Evolutionary conservation across 2,797 vertebrate species (phyloP).

Genomic region (Sitta carolinensis): DNA sequence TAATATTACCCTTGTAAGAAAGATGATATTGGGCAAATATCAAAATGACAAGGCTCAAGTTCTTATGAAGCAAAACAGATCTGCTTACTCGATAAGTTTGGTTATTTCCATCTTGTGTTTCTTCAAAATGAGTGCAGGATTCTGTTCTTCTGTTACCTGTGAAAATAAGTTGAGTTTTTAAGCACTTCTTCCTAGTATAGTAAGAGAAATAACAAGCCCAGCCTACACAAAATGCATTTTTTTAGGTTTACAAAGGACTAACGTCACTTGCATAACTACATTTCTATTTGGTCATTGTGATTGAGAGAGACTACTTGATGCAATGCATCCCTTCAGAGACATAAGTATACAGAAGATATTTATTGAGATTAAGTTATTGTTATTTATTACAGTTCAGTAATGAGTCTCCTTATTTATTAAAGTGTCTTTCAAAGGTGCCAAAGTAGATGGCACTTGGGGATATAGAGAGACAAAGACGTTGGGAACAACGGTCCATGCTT

Average conservation of each 20-base stretch:
- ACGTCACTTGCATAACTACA: conserved; percentile 74
- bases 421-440: conserved; percentile 91
- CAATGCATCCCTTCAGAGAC: conserved; percentile 87
- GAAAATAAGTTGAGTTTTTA: conserved; percentile 70
- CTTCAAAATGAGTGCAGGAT: not conserved
- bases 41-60: conserved; percentile 15
- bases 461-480: conserved; percentile 73
- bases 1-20: not conserved
- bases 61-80: not conserved
- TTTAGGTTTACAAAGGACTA: conserved; percentile 80
- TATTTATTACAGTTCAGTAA: conserved; percentile 97
- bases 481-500: conserved; percentile 73
- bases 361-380: conserved; percentile 99
- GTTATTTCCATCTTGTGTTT: not conserved
- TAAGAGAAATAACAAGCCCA: conserved; percentile 30
- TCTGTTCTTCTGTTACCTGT: conserved; percentile 16
- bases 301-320: conserved; percentile 84
- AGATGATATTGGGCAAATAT: not conserved
- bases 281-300: conserved; percentile 76
- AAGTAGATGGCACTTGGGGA: conserved; percentile 80
- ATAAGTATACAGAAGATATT: conserved; percentile 91
- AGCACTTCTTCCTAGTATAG: conserved; percentile 65
- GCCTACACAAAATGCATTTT: conserved; percentile 23
- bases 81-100: not conserved
- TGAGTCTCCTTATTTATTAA: conserved; percentile 89